Percentiles rank a stretch among this genome's conserved stretches.
phyloP scores from a whole-genome alignment of 2,113 vertebrate species.

The Embiotoca jacksoni region DNA sequence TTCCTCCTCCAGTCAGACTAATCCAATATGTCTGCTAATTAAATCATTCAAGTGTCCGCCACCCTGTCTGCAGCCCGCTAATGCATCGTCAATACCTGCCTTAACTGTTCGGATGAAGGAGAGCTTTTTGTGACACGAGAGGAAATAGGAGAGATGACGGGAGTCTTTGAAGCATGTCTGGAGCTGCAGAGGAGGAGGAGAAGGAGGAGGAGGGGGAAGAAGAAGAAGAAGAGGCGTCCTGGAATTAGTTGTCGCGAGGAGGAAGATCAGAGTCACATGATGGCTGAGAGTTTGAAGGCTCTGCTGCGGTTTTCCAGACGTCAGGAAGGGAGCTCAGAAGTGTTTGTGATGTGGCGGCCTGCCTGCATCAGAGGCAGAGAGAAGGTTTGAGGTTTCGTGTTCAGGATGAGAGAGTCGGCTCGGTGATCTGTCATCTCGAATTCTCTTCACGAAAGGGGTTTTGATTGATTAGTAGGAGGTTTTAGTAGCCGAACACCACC shows the following conservation, averaged over 20 bases:
- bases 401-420: neutral
- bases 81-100: conserved; percentile 49
- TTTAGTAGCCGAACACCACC: neutral
- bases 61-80: conserved; percentile 40
- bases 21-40: conserved; percentile 65
- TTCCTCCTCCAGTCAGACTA: conserved; percentile 33
- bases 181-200: neutral
- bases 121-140: conserved; percentile 19
- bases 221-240: conserved; percentile 3
- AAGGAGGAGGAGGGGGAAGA: neutral
- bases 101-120: conserved; percentile 25
- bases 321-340: too few relatives aligned
- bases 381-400: neutral
- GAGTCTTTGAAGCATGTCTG: neutral
- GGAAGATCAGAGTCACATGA: conserved; percentile 51
- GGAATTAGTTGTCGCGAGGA: conserved; percentile 12
- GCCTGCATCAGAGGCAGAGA: neutral
- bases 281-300: neutral
- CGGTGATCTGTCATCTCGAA: neutral
- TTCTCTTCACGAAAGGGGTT: neutral
- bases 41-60: conserved; percentile 38
- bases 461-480: neutral
- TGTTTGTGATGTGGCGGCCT: neutral
- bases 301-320: too few relatives aligned
- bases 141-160: conserved; percentile 26